phyloP scores from a whole-genome alignment of 2,797 vertebrate species.

The Cirrhinus molitorella region DNA sequence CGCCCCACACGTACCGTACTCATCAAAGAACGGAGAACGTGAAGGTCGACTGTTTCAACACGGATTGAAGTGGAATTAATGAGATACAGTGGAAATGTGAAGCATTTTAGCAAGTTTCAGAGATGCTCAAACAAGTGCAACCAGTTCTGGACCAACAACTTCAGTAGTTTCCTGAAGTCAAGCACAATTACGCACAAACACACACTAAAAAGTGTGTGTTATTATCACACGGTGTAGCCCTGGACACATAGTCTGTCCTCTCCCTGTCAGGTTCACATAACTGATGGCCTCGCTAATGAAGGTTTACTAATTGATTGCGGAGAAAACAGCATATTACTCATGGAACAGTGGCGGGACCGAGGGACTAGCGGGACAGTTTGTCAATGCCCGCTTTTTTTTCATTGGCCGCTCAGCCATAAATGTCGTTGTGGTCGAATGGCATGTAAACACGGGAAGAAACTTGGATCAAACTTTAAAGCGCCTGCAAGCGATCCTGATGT shows the following conservation, averaged over 20 bases:
- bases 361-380: constrained; percentile 73
- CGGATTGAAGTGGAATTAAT: background rate
- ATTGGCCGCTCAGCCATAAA: constrained; percentile 44
- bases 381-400: constrained; percentile 72
- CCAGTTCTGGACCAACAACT: background rate
- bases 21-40: constrained; percentile 42
- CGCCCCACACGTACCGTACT: constrained; percentile 47
- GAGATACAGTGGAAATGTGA: background rate
- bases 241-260: constrained; percentile 59
- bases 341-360: constrained; percentile 70
- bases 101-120: background rate
- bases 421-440: constrained; percentile 21
- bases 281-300: constrained; percentile 79
- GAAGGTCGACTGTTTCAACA: constrained; percentile 28
- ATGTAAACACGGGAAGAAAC: constrained; percentile 39
- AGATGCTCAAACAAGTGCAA: background rate
- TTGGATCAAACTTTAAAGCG: constrained; percentile 42
- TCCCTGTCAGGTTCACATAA: constrained; percentile 74
- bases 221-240: constrained; percentile 33
- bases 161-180: background rate
- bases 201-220: background rate
- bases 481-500: constrained; percentile 56
- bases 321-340: constrained; percentile 83
- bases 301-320: constrained; percentile 81
- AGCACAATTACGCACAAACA: background rate